These are phyloP conservation scores for Microplitis deprimator DNA, from an alignment of 2,888 invertebrate genomes.

Conservation along the genomic window DNA sequence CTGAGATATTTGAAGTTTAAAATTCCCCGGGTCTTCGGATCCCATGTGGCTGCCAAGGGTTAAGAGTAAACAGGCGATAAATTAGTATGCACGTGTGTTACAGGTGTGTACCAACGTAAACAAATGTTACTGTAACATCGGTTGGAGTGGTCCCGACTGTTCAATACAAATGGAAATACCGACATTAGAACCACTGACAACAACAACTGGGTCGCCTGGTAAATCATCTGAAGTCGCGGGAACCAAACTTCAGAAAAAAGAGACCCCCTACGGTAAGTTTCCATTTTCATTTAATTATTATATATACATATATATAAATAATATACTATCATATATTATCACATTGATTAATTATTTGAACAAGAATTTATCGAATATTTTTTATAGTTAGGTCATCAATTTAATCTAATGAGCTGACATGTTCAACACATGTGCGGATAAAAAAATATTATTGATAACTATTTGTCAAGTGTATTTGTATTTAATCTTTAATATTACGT, in stretches of 20 bases:
- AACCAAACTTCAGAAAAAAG: constrained; percentile 86
- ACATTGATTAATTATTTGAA: too few relatives aligned
- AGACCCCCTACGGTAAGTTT: constrained; percentile 93
- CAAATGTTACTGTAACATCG: constrained; percentile 91
- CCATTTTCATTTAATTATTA: not conserved
- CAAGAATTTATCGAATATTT: not conserved
- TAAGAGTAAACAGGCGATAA: not conserved
- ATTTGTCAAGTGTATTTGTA: not conserved
- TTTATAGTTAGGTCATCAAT: not conserved
- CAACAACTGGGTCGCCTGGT: constrained; percentile 77
- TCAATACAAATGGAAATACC: constrained; percentile 83
- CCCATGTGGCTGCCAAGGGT: not conserved
- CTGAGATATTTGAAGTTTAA: too few relatives aligned
- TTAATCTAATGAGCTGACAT: not conserved
- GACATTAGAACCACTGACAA: constrained; percentile 74
- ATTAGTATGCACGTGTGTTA: constrained; percentile 44
- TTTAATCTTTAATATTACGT: not conserved
- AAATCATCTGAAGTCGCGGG: constrained; percentile 57
- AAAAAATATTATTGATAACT: not conserved
- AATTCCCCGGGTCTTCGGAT: too few relatives aligned
- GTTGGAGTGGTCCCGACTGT: constrained; percentile 92
- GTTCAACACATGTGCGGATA: not conserved
- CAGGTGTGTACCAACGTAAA: constrained; percentile 94
- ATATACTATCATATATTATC: not conserved
- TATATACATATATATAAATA: not conserved